Evolutionary conservation across 2,113 vertebrate genomes (phyloP).

Genomic region (Haemorhous mexicanus): DNA sequence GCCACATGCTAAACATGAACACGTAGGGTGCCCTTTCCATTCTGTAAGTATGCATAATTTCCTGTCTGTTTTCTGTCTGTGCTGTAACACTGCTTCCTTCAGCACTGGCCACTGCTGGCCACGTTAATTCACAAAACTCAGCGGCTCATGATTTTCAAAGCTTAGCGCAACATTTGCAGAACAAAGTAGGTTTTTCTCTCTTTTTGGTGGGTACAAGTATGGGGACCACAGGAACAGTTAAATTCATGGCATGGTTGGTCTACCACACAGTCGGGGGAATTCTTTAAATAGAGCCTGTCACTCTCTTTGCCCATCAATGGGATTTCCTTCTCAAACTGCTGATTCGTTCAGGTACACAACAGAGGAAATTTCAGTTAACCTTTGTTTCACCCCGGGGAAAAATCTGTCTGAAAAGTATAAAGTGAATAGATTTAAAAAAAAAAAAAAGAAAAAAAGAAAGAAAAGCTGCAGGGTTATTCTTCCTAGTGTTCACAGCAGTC

Average conservation of each 20-base stretch:
- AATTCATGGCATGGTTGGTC: slow-evolving; percentile 85
- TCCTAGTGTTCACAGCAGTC: slow-evolving; percentile 71
- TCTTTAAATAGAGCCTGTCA: slow-evolving; percentile 87
- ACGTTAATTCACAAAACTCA: slow-evolving; percentile 73
- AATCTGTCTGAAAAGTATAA: slow-evolving; percentile 82
- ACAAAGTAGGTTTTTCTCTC: slow-evolving; percentile 79
- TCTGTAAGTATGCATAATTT: slow-evolving; percentile 44
- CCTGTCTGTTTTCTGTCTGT: slow-evolving; percentile 57
- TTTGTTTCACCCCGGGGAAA: slow-evolving; percentile 86
- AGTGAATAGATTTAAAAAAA: slow-evolving; percentile 77
- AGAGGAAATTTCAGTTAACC: slow-evolving; percentile 88
- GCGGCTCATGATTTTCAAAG: slow-evolving; percentile 78
- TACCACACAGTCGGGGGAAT: slow-evolving; percentile 83
- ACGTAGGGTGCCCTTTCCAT: neutral
- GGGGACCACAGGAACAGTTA: slow-evolving; percentile 85
- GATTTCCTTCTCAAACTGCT: slow-evolving; percentile 85
- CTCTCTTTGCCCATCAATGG: slow-evolving; percentile 82
- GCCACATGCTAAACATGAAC: neutral
- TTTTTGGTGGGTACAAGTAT: slow-evolving; percentile 78
- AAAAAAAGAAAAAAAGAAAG: slow-evolving; percentile 40
- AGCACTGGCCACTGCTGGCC: slow-evolving; percentile 56
- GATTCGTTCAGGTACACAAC: slow-evolving; percentile 86
- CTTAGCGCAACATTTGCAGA: slow-evolving; percentile 73
- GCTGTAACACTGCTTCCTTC: slow-evolving; percentile 57
- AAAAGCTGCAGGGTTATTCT: slow-evolving; percentile 74